phyloP scores from a whole-genome alignment of 2,888 invertebrate species.

The Cheilosia grossa region DNA sequence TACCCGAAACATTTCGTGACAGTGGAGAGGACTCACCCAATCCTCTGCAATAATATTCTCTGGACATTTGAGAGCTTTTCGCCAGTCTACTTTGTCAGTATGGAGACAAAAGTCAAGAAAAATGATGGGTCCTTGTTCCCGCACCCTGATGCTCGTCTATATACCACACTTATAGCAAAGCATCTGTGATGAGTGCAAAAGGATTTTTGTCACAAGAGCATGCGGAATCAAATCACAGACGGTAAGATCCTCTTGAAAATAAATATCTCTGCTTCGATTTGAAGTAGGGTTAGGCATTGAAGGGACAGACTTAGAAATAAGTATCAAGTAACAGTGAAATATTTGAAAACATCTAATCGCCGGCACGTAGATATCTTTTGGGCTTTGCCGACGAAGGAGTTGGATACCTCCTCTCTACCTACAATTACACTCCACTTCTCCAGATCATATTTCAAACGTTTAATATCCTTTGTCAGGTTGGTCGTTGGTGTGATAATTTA shows the following conservation, averaged over 20 bases:
- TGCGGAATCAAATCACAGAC: constrained; percentile 44
- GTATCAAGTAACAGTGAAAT: constrained; percentile 52
- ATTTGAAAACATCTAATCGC: constrained; percentile 56
- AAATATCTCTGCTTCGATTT: constrained; percentile 40
- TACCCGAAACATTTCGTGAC: constrained; percentile 35
- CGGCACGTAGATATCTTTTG: constrained; percentile 39
- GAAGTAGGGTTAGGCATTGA: background rate
- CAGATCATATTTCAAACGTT: constrained; percentile 70
- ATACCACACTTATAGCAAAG: background rate
- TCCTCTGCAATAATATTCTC: constrained; percentile 32
- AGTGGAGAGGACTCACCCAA: constrained; percentile 9
- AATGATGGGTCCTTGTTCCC: background rate
- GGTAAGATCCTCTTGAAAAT: constrained; percentile 42
- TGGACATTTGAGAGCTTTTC: constrained; percentile 53
- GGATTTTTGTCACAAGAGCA: constrained; percentile 55
- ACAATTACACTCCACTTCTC: constrained; percentile 33
- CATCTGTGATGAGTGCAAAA: constrained; percentile 29
- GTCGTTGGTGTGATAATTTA: constrained; percentile 50
- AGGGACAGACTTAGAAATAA: background rate
- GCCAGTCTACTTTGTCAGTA: constrained; percentile 32
- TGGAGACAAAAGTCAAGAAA: constrained; percentile 50
- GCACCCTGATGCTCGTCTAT: background rate
- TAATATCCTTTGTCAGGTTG: constrained; percentile 55
- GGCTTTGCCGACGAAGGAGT: background rate
- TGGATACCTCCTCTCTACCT: background rate